These are phyloP conservation scores for Gallinago solitaria DNA, from an alignment of 2,797 vertebrate genomes.

Conservation along the genomic window DNA sequence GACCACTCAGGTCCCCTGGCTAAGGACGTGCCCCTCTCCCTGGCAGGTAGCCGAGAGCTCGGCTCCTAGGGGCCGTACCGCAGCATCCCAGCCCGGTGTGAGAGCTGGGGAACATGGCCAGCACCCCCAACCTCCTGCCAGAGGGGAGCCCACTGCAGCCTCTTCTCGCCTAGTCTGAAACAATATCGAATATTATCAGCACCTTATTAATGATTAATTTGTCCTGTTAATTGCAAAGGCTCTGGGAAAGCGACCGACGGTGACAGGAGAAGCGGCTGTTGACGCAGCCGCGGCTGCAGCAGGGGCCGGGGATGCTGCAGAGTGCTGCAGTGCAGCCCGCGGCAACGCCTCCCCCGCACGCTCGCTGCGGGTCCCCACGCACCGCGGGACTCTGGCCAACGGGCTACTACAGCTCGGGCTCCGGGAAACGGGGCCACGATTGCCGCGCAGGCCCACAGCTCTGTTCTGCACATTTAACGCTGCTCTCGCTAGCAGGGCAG, in stretches of 20 bases:
- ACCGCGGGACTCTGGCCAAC: not conserved
- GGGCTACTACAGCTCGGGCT: not conserved
- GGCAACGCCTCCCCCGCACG: constrained; percentile 80
- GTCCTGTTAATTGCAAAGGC: not conserved
- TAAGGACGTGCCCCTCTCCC: not conserved
- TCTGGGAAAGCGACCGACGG: not conserved
- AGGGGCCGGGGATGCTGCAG: constrained; percentile 74
- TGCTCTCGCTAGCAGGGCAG: not conserved
- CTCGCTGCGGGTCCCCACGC: constrained; percentile 79
- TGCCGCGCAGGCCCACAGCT: not conserved
- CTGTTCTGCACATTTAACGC: not conserved
- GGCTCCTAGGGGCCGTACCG: rapidly evolving
- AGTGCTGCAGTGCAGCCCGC: constrained; percentile 90
- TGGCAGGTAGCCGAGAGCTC: not conserved
- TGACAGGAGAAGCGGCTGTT: rapidly evolving
- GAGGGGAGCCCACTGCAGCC: not conserved
- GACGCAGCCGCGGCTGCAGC: rapidly evolving
- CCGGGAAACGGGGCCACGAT: not conserved
- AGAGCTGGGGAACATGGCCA: rapidly evolving
- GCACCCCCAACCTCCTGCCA: not conserved
- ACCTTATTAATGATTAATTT: not conserved
- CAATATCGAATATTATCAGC: not conserved
- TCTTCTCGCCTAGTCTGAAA: not conserved
- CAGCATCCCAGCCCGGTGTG: not conserved
- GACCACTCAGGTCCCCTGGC: not conserved